phyloP scores from a whole-genome alignment of 2,113 vertebrate genomes.

The Pelobates fuscus region DNA sequence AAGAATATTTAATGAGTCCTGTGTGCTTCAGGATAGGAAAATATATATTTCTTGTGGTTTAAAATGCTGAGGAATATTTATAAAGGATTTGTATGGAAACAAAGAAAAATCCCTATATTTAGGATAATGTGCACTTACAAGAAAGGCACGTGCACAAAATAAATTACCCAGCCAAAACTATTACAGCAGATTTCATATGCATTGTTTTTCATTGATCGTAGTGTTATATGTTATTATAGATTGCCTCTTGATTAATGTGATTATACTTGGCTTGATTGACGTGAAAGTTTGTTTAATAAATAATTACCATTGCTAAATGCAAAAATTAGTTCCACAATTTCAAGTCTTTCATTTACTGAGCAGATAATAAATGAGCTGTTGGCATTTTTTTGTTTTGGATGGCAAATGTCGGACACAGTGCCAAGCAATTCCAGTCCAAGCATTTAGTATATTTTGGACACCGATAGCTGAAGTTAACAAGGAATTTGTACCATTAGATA shows the following conservation, averaged over 20 bases:
- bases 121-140: not conserved
- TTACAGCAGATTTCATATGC: not conserved
- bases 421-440: not conserved
- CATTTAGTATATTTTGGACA: not conserved
- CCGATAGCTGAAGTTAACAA: not conserved
- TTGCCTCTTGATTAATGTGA: constrained; percentile 12
- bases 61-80: not conserved
- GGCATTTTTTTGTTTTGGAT: not conserved
- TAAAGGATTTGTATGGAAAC: not conserved
- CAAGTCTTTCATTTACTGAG: constrained; percentile 8
- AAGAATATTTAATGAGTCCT: constrained; percentile 5
- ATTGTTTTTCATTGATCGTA: not conserved
- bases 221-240: not conserved
- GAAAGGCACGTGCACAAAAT: not conserved
- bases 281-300: constrained; percentile 17
- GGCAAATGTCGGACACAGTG: not conserved
- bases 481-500: too few species aligned
- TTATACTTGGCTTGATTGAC: constrained; percentile 19
- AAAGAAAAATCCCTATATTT: not conserved
- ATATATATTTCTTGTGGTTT: not conserved
- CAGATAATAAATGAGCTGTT: constrained; percentile 2
- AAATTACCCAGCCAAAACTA: not conserved
- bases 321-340: constrained; percentile 2
- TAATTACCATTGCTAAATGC: not conserved
- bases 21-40: not conserved